These are phyloP conservation scores for Cordylochernes scorpioides DNA, from an alignment of 2,888 invertebrate genomes.

Conservation along the genomic window DNA sequence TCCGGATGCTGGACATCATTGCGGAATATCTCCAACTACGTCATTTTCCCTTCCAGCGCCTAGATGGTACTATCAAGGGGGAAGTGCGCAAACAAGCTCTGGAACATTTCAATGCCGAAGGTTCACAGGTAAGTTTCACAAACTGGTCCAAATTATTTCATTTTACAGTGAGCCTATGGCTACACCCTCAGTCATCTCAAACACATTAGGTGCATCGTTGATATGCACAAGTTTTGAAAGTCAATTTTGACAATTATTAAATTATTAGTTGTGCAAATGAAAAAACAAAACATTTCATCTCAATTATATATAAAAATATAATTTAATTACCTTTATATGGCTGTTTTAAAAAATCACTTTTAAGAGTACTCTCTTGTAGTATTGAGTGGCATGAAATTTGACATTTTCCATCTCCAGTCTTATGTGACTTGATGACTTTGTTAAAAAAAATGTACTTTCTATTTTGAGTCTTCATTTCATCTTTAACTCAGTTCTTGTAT, in stretches of 20 bases:
- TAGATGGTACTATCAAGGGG: conserved; percentile 94
- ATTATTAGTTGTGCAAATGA: too few relatives aligned
- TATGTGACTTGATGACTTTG: too few relatives aligned
- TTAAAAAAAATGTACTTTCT: too few relatives aligned
- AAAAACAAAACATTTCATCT: too few relatives aligned
- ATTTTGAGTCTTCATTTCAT: too few relatives aligned
- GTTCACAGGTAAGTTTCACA: conserved; percentile 32
- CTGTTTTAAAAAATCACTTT: too few relatives aligned
- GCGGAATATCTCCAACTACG: conserved; percentile 79
- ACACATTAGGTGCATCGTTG: conserved; percentile 8
- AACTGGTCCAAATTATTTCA: not conserved
- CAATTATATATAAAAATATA: too few relatives aligned
- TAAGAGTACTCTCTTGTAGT: too few relatives aligned
- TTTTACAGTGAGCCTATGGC: not conserved
- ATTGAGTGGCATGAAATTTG: too few relatives aligned
- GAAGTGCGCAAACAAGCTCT: conserved; percentile 81
- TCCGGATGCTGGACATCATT: conserved; percentile 86
- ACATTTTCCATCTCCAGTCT: too few relatives aligned
- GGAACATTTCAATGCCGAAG: conserved; percentile 94
- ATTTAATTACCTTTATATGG: too few relatives aligned
- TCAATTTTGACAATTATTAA: not conserved
- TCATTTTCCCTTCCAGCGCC: conserved; percentile 72
- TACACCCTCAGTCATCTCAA: not conserved
- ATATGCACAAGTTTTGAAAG: not conserved
- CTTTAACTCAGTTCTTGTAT: too few relatives aligned